Conservation (phyloP, 2,888 invertebrate species). For the Peribatodes rhomboidaria region DNA sequence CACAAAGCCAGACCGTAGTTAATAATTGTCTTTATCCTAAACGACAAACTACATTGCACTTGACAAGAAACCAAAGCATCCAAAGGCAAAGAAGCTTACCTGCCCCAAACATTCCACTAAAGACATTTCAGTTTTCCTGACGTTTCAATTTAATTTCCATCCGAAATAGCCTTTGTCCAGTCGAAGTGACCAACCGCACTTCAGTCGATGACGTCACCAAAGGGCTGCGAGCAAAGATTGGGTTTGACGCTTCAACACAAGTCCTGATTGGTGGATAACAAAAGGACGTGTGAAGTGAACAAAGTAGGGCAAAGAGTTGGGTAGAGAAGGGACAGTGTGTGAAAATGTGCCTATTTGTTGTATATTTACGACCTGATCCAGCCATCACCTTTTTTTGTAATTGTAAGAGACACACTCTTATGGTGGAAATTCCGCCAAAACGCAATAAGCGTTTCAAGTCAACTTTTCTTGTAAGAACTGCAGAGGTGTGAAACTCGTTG, state of each 20-base stretch:
- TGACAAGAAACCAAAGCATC: constrained; percentile 1
- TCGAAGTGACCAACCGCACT: constrained; percentile 49
- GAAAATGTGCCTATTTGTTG: not conserved
- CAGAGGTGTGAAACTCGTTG: no score
- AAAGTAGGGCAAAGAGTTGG: constrained; percentile 44
- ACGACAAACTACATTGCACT: constrained; percentile 8
- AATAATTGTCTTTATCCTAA: no score
- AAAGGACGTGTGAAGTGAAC: constrained; percentile 46
- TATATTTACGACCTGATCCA: no score
- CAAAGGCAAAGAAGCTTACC: not conserved
- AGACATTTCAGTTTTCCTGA: constrained; percentile 31
- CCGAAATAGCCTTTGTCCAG: constrained; percentile 44
- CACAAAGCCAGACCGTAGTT: no score
- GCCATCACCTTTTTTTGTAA: no score
- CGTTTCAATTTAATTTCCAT: constrained; percentile 44
- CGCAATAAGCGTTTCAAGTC: no score
- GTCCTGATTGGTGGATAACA: constrained; percentile 44
- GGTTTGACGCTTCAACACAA: constrained; percentile 47
- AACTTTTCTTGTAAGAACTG: no score
- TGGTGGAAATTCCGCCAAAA: no score
- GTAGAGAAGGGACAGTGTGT: not conserved
- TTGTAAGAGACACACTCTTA: no score
- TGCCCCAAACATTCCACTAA: not conserved
- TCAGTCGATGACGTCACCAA: constrained; percentile 37
- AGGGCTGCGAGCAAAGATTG: constrained; percentile 44